Evolutionary conservation across 2,888 invertebrate species (phyloP), one percentile per base, ranked within the genome.

Genomic region (Andrena minutula): DNA sequence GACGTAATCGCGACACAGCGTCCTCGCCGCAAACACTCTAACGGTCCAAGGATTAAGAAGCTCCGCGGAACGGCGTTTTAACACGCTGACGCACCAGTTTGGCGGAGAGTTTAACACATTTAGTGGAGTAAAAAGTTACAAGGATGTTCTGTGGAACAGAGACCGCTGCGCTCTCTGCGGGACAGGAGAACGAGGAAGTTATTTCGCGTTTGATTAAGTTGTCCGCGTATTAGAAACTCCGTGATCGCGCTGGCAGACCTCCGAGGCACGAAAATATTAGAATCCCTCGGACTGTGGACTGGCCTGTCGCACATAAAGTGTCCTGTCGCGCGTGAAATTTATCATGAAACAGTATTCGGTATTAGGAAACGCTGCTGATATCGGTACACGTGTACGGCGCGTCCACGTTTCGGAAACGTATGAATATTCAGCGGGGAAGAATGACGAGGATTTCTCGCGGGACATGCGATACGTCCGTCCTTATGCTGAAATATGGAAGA

Each of bases 1-100:
- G 53, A 63, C 26, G 53, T 69, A 76, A 68, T 69, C 53, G 41
- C 49, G 53, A 76, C 47, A 69, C 47, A 58, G 35, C 41, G 32
- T 8, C 20, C 10, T 63, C 16, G 32, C 53, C n/a, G 78, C 56
- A 56, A 35, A 69, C 56, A 69, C 56, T 8, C 68, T 79, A 77
- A 79, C 78, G 79, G 78, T 76, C n/a, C 35, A 3, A n/a, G 49
- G 20, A 58, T 64, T 69, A 49, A 64, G 35, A 8, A 69, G 69
- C 69, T 35, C 47, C 78, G 49, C n/a, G 78, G 35, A 77, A 69
- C 77, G 77, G 78, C 58, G 64, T 64, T 64, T 64, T 41, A 51
- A 77, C 16, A 60, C 58, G 71, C 61, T 51, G 61, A 64, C 65
- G 23, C n/a, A 10, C 32, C 20, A 49, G 28, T 56, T 56, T 28